Conservation (phyloP, 1,140 invertebrate genomes). For the Octopus sinensis region DNA sequence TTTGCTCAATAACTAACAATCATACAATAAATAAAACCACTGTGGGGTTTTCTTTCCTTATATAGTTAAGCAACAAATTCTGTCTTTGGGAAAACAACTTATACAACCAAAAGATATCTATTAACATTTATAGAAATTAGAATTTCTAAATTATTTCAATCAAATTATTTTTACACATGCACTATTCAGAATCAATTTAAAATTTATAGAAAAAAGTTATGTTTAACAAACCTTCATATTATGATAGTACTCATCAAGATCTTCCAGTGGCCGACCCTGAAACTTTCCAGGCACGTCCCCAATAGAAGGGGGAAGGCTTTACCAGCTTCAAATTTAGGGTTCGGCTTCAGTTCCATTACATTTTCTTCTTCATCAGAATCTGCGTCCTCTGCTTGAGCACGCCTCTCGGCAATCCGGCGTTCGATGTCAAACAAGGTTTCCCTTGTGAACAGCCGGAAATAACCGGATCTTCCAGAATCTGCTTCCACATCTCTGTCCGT, state of each 20-base stretch:
- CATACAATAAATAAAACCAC: no score
- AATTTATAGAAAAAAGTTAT: background rate
- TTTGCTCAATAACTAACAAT: no score
- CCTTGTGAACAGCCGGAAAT: constrained; percentile 93
- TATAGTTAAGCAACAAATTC: no score
- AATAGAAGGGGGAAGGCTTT: constrained; percentile 49
- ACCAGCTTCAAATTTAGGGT: constrained; percentile 51
- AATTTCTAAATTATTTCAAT: no score
- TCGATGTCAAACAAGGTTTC: constrained; percentile 92
- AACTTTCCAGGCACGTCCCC: constrained; percentile 47
- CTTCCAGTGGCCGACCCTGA: constrained; percentile 51
- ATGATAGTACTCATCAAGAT: constrained; percentile 55
- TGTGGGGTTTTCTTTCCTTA: no score
- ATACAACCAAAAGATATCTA: no score
- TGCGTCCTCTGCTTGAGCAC: constrained; percentile 34
- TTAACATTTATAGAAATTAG: no score
- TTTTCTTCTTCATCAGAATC: constrained; percentile 40
- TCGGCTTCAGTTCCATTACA: constrained; percentile 43
- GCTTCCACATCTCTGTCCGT: background rate
- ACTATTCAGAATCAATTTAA: no score
- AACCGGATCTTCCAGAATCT: constrained; percentile 27
- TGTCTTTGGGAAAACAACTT: no score
- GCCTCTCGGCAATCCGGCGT: constrained; percentile 60
- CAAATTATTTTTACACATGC: no score
- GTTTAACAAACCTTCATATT: constrained; percentile 46